Evolutionary conservation across 2,113 vertebrate species (phyloP).

Genomic region (Ibidorhyncha struthersii): DNA sequence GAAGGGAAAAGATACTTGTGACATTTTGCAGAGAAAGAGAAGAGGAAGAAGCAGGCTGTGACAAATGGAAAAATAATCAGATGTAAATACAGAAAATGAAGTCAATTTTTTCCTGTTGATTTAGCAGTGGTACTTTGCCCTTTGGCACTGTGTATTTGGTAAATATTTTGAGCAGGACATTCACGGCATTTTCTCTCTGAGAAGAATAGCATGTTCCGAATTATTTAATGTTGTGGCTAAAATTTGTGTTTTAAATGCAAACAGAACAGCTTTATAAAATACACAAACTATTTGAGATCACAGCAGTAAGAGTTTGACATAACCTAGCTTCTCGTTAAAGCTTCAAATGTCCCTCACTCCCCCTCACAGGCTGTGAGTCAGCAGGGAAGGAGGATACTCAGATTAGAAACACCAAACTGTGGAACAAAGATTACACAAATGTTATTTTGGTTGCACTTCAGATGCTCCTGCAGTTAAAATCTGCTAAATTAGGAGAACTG

Average conservation of each 20-base stretch:
- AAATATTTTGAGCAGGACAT: conserved; percentile 13
- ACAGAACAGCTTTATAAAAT: conserved; percentile 35
- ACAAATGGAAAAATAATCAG: not conserved
- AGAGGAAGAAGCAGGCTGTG: not conserved
- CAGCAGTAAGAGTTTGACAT: conserved; percentile 13
- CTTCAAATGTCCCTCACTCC: conserved; percentile 57
- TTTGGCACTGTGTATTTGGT: not conserved
- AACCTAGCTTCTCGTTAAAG: conserved; percentile 16
- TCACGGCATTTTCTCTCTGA: not conserved
- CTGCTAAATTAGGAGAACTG: conserved; percentile 3
- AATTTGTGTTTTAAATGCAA: conserved; percentile 54
- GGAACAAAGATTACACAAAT: conserved; percentile 57
- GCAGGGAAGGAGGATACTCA: conserved; percentile 61
- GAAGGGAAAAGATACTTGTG: not conserved
- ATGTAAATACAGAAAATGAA: conserved; percentile 2
- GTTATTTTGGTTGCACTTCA: conserved; percentile 62
- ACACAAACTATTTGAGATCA: conserved; percentile 6
- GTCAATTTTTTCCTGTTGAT: not conserved
- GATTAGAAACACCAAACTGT: conserved; percentile 62
- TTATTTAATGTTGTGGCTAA: conserved; percentile 37
- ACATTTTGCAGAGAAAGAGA: not conserved
- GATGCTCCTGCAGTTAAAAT: conserved; percentile 30
- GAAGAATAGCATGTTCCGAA: conserved; percentile 37
- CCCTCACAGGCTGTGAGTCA: conserved; percentile 65
- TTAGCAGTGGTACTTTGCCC: conserved; percentile 31